Conservation (phyloP, 2,888 invertebrate genomes). For the Odontomyia ornata region DNA sequence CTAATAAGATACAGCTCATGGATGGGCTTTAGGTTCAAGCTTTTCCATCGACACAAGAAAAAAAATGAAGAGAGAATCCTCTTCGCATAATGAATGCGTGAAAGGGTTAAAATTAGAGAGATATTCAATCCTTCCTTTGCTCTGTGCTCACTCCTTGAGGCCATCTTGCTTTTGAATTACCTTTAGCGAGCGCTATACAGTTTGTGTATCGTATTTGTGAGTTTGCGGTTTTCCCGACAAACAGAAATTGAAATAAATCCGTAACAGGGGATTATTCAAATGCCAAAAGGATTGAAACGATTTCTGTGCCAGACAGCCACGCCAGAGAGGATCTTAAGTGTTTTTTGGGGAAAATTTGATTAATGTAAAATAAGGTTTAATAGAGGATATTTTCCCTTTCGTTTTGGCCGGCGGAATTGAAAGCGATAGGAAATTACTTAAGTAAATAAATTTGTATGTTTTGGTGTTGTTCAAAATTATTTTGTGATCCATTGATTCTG, state of each 20-base stretch:
- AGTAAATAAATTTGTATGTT: background rate
- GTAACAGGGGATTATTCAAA: constrained; percentile 33
- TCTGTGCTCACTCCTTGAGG: background rate
- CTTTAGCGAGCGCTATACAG: background rate
- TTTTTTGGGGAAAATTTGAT: constrained; percentile 4
- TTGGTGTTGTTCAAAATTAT: too few relatives aligned
- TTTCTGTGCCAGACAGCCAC: background rate
- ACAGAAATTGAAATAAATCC: constrained; percentile 33
- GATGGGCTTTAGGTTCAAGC: background rate
- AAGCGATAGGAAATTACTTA: background rate
- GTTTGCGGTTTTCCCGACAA: constrained; percentile 19
- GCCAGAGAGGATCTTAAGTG: background rate
- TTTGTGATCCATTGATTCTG: too few relatives aligned
- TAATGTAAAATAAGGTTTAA: constrained; percentile 11
- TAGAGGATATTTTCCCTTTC: background rate
- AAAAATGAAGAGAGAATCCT: background rate
- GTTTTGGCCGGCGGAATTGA: background rate
- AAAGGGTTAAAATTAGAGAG: constrained; percentile 10
- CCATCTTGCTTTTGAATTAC: constrained; percentile 9
- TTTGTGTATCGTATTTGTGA: too few relatives aligned
- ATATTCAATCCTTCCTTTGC: background rate
- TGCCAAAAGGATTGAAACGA: constrained; percentile 27
- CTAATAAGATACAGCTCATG: constrained; percentile 1
- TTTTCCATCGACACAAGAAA: background rate
- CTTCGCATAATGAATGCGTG: constrained; percentile 11